These are phyloP conservation scores for Pteropus rufus DNA, from an alignment of 2,797 vertebrate species.

Conservation along the genomic window DNA sequence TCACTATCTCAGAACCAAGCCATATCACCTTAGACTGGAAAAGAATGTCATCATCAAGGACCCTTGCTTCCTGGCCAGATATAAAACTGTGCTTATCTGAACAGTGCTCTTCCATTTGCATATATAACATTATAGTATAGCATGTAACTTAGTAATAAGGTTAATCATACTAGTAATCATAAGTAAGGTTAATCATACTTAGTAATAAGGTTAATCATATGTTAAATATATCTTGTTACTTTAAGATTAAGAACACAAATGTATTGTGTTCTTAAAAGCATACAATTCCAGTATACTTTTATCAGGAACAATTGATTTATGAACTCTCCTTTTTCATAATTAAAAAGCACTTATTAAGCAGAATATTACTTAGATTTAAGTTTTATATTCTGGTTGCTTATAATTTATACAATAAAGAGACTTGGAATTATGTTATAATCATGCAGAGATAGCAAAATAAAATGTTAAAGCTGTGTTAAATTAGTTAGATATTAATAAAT, in stretches of 20 bases:
- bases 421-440: neutral
- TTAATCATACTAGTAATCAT: neutral
- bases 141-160: neutral
- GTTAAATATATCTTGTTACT: neutral
- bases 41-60: neutral
- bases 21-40: neutral
- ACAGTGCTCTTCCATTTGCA: neutral
- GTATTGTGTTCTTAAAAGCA: neutral
- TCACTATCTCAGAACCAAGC: neutral
- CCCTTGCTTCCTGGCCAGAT: neutral
- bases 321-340: neutral
- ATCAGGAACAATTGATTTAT: neutral
- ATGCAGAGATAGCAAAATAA: neutral
- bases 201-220: neutral
- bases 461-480: neutral
- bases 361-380: neutral
- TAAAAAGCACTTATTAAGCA: neutral
- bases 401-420: neutral
- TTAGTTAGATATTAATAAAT: neutral
- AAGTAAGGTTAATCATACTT: neutral
- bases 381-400: neutral
- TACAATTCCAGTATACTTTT: neutral
- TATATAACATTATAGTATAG: neutral
- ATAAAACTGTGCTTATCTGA: neutral
- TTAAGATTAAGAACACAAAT: neutral